Percentiles rank a stretch among this genome's conserved stretches.
Evolutionary conservation across 2,888 invertebrate genomes (phyloP).

Genomic region (Dryocosmus kuriphilus): DNA sequence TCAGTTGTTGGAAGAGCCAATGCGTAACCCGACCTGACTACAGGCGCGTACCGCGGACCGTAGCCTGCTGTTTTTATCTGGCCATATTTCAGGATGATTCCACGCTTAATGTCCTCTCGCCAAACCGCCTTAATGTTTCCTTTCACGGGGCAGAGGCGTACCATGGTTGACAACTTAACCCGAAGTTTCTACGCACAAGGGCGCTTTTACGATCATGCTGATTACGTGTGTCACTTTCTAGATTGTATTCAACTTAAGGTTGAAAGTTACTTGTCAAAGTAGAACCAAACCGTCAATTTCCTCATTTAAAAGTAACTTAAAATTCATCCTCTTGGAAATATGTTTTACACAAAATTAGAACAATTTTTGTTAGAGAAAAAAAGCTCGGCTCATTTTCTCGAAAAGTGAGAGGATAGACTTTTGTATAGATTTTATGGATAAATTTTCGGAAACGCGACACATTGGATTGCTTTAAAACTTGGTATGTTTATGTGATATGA

Average conservation of each 20-base stretch:
- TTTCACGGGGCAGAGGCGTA: conserved; percentile 48
- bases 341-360: no score
- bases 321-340: no score
- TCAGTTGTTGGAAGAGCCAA: conserved; percentile 73
- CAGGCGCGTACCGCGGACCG: conserved; percentile 68
- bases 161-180: conserved; percentile 72
- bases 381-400: no score
- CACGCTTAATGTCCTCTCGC: conserved; percentile 66
- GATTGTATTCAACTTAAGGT: background rate
- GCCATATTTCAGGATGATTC: conserved; percentile 76
- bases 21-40: conserved; percentile 75
- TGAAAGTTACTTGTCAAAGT: background rate
- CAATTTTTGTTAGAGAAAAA: no score
- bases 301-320: background rate
- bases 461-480: no score
- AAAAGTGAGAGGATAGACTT: no score
- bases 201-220: conserved; percentile 60
- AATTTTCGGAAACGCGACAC: no score
- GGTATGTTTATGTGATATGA: no score
- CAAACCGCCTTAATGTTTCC: conserved; percentile 41
- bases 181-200: conserved; percentile 33
- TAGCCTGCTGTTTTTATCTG: conserved; percentile 76
- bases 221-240: conserved; percentile 39
- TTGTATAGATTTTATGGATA: no score
- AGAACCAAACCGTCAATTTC: background rate